Evolutionary conservation across 37 sponge, comb jelly and placozoan species (phyloP).

Genomic region (Aplysina aerophoba): DNA sequence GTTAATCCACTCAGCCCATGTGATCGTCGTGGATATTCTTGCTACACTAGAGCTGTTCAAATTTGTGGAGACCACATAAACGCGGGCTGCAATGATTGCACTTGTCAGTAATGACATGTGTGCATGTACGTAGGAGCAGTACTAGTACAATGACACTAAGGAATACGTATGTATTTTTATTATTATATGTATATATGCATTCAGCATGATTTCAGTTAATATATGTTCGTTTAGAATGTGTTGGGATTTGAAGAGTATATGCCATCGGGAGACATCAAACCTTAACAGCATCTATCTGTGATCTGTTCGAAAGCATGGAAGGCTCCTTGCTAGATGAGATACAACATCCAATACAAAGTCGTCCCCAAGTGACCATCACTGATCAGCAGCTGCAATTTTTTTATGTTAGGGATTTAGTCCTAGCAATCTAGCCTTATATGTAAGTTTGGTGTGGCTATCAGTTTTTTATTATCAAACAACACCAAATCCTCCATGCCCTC

Average conservation of each 20-base stretch:
- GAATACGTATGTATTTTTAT: too few species aligned
- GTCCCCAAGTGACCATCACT: conserved; percentile 36
- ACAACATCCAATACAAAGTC: conserved; percentile 26
- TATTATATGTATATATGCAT: too few species aligned
- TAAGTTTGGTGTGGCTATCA: too few species aligned
- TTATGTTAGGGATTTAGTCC: conserved; percentile 42
- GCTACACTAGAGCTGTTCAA: background rate
- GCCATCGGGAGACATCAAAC: background rate
- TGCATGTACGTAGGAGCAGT: too few species aligned
- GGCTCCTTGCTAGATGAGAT: conserved; percentile 1
- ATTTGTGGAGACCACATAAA: background rate
- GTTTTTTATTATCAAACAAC: background rate
- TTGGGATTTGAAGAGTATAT: background rate
- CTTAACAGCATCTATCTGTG: background rate
- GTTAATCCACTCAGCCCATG: background rate
- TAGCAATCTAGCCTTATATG: too few species aligned
- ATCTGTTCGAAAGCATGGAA: background rate
- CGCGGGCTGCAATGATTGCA: background rate
- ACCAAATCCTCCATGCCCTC: conserved; percentile 37
- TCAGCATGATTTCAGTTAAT: too few species aligned
- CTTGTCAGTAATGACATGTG: background rate
- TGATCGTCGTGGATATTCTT: background rate
- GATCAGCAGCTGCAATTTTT: conserved; percentile 39
- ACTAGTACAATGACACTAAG: too few species aligned
- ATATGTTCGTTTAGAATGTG: too few species aligned